Conservation (phyloP, 2,113 vertebrate species). For the Ceyx melanurus region DNA sequence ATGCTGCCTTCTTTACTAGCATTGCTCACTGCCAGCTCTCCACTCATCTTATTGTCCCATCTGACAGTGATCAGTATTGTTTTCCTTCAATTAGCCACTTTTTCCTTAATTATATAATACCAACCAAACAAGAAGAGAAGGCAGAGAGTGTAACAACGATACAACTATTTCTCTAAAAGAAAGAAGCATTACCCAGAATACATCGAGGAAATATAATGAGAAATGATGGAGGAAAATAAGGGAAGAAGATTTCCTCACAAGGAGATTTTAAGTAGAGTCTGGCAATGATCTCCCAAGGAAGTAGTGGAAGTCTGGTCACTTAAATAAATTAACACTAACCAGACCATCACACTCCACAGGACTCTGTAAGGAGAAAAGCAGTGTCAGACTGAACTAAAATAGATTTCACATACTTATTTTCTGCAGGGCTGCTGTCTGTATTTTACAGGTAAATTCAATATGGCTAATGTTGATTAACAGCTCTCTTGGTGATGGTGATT, state of each 20-base stretch:
- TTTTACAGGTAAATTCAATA: conserved; percentile 14
- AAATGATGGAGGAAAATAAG: conserved; percentile 29
- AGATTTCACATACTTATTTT: conserved; percentile 17
- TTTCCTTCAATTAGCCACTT: conserved; percentile 3
- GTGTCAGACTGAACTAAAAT: background rate
- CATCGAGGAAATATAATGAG: conserved; percentile 5
- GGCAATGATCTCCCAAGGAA: conserved; percentile 62
- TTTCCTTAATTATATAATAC: background rate
- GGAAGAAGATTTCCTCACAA: conserved; percentile 35
- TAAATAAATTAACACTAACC: conserved; percentile 61
- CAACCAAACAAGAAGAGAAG: background rate
- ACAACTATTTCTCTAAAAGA: background rate
- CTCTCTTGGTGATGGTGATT: background rate
- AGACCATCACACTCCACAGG: background rate
- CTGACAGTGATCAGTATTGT: background rate
- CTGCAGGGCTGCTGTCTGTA: background rate
- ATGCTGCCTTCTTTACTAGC: background rate
- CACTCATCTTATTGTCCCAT: background rate
- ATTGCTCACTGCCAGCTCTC: background rate
- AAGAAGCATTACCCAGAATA: background rate
- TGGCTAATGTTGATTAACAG: conserved; percentile 54
- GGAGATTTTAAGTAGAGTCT: conserved; percentile 50
- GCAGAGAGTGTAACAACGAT: background rate
- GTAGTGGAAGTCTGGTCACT: conserved; percentile 54
- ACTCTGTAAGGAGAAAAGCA: conserved; percentile 18